Evolutionary conservation across 2,888 invertebrate species (phyloP).

Genomic region (Rhagophthalmus giganteus): DNA sequence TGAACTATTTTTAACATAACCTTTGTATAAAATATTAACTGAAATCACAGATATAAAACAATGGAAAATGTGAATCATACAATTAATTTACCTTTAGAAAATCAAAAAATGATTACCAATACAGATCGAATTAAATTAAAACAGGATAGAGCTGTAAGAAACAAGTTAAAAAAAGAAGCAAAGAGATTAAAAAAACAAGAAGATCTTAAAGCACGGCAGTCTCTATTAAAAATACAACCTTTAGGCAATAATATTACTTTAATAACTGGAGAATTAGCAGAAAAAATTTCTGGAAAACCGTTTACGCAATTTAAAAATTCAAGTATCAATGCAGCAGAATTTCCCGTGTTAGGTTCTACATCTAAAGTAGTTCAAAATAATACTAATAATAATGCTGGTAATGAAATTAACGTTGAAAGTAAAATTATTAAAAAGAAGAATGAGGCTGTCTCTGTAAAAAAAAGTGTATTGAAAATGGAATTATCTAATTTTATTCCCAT

Average conservation of each 20-base stretch:
- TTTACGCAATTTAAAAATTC: background rate
- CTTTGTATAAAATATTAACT: too few species aligned
- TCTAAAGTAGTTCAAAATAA: background rate
- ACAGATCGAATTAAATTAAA: constrained; percentile 20
- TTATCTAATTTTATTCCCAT: constrained; percentile 8
- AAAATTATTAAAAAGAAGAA: background rate
- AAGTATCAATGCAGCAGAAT: background rate
- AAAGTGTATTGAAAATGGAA: constrained; percentile 1
- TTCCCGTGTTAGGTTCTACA: background rate
- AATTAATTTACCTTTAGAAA: background rate
- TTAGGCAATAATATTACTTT: constrained; percentile 29
- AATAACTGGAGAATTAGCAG: constrained; percentile 32
- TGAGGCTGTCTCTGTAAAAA: background rate
- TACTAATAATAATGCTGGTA: background rate
- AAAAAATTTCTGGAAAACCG: constrained; percentile 4
- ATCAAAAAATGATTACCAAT: background rate
- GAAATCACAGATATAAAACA: background rate
- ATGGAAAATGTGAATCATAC: background rate
- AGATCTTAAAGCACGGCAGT: constrained; percentile 22
- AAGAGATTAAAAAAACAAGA: constrained; percentile 27
- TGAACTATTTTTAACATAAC: too few species aligned
- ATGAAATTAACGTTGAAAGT: constrained; percentile 2
- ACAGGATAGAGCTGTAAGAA: constrained; percentile 35
- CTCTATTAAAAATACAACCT: constrained; percentile 25
- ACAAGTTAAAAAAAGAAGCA: constrained; percentile 32